Evolutionary conservation across 2,888 invertebrate species (phyloP).

Genomic region (Chouioia cunea): DNA sequence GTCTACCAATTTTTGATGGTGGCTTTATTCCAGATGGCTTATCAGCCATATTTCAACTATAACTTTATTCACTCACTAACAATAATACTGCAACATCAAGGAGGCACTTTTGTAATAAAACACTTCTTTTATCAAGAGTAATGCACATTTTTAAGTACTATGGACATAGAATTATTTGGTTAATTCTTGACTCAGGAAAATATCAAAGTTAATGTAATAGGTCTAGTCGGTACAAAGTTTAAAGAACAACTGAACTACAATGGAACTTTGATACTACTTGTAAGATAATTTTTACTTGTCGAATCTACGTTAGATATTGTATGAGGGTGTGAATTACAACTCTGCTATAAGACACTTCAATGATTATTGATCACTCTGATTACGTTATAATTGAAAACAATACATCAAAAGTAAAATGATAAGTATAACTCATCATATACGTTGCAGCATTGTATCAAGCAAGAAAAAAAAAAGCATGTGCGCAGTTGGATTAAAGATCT

Average conservation of each 20-base stretch:
- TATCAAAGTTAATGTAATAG: background rate
- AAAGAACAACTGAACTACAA: constrained; percentile 18
- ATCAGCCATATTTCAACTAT: constrained; percentile 41
- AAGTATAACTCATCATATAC: constrained; percentile 25
- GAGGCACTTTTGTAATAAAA: constrained; percentile 17
- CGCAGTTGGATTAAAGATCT: constrained; percentile 9
- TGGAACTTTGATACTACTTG: constrained; percentile 12
- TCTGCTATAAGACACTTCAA: constrained; percentile 31
- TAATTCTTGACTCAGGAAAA: background rate
- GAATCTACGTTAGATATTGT: constrained; percentile 21
- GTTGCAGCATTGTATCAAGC: background rate
- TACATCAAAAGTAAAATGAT: constrained; percentile 28
- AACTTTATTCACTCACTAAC: constrained; percentile 26
- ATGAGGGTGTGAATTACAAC: constrained; percentile 32
- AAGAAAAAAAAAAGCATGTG: constrained; percentile 21
- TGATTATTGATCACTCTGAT: constrained; percentile 23
- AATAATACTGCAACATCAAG: constrained; percentile 33
- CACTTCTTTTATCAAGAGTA: constrained; percentile 22
- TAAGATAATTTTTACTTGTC: constrained; percentile 16
- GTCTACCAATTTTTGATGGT: constrained; percentile 77
- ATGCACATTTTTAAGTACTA: constrained; percentile 26
- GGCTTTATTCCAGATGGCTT: constrained; percentile 75
- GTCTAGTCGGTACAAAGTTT: constrained; percentile 16
- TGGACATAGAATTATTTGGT: background rate
- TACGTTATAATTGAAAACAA: constrained; percentile 13